Conservation (phyloP, 2,888 invertebrate genomes). For the Lacanobia wlatinum region DNA sequence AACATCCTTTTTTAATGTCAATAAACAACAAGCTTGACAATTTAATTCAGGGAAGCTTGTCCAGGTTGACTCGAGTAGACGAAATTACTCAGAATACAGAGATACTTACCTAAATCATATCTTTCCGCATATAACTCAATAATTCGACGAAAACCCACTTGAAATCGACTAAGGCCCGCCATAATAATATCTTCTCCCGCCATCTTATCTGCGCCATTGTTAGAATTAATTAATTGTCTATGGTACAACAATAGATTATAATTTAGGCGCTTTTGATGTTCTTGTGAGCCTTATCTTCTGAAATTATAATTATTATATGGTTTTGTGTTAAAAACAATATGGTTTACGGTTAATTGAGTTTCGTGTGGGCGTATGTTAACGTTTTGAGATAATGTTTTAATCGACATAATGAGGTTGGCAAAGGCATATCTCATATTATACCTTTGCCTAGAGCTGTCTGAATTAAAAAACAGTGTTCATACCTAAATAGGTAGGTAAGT, state of each 20-base stretch:
- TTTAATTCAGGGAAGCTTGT: too few relatives aligned
- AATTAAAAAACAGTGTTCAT: too few relatives aligned
- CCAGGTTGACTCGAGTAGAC: too few relatives aligned
- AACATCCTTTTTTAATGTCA: too few relatives aligned
- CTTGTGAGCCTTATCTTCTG: conserved; percentile 48
- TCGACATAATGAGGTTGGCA: neutral
- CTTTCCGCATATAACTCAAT: conserved; percentile 7
- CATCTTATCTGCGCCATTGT: conserved; percentile 68
- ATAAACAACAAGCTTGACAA: too few relatives aligned
- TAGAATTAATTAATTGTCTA: conserved; percentile 71
- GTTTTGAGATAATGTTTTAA: conserved; percentile 9
- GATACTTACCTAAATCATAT: too few relatives aligned
- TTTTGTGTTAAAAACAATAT: conserved; percentile 53
- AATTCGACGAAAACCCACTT: conserved; percentile 23
- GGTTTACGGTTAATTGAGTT: conserved; percentile 42
- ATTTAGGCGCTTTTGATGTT: conserved; percentile 66
- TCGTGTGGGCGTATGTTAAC: conserved; percentile 31
- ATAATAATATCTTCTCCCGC: conserved; percentile 49
- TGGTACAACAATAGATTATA: conserved; percentile 64
- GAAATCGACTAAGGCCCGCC: conserved; percentile 42
- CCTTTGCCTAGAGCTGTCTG: too few relatives aligned
- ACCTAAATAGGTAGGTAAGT: too few relatives aligned
- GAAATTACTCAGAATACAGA: too few relatives aligned
- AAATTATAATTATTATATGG: conserved; percentile 54
- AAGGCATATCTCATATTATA: neutral